Base-by-base conservation (phyloP, 2,888 invertebrate species). In the Ypsolopha scabrella region DNA sequence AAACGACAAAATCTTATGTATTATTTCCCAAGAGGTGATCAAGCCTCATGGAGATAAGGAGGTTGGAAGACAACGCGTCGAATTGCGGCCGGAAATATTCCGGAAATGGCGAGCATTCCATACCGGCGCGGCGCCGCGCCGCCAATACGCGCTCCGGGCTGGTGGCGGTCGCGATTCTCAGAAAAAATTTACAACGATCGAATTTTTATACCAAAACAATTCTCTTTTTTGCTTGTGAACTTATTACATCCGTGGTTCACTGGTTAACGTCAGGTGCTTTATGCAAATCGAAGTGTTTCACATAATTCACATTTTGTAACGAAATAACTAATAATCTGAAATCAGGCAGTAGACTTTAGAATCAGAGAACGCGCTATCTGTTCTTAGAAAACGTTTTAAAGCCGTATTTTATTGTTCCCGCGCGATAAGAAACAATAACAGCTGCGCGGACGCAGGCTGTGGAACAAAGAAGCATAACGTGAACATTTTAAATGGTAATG, bases 31-130 rank as follows among this genome's bases (percentile, higher is more conserved):
- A 24, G 24, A 24, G 24, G 24, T 24, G 24, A 24, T 24, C 24
- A 24, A 24, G 24, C 24, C 24, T 24, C 24, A 24, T 24, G 24
- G 4, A 24, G 24, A 24, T 24, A 24, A 24, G 24, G 24, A 24
- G 24, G 24, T 24, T 24, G 24, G 24, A 24, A 24, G 24, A 24
- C 37, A 47, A 36, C 13, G 77, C 65, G 63, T 62, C 72, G 68
- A 63, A 65, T 60, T 63, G 66, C 65, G 68, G 68, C 79, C 86
- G 86, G 86, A 86, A 75, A 80, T 74, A 72, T 76, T 82, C 85
- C 83, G 86, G 86, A 86, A 85, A 86, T 86, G 75, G 80, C 80
- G 63, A 60, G 72, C 83, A 86, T 86, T 77, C 86, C 82, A 70
- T 75, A 33, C 68, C 75, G 80, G 74, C 80, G 76, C 72, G 71